Base-by-base conservation (phyloP, 2,888 invertebrate species). In the Eupithecia exiguata region DNA sequence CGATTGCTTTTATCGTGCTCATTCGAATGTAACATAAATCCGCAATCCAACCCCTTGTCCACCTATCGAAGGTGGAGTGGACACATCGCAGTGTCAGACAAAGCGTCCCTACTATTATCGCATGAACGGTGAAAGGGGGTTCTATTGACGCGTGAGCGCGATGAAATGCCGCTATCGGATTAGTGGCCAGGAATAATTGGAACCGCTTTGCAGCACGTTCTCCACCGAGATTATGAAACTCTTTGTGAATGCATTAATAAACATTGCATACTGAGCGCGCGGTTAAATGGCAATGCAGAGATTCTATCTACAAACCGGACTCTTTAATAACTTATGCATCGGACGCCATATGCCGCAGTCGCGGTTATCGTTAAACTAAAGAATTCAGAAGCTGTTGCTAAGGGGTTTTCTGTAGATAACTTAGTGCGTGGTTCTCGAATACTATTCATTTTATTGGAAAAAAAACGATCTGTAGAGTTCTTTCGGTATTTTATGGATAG, bases 41-140 rank as follows among this genome's bases (percentile, higher is more conserved):
- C 7, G 9, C 62, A 62, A 62, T 35, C 9, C 36, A 12, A 67
- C 67, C 67, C 49, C 67, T 61, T 53, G 46, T 74, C 43, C 69
- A 74, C 74, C 76, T 79, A 76, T 69, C 18, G 76, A 49, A 25
- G 58, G 62, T 62, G 61, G 62, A 62, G 62, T 66, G 66, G 66
- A 66, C 66, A 53, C 66, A 66, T 66, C 66, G 21, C 40, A 36
- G 38, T 62, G 82, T 82, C 72, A 75, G 67, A 82, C 83, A 80
- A 82, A 79, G 79, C 76, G 79, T 76, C 78, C 71, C 78, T 79
- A 77, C 79, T 58, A 72, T 69, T 73, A 72, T 66, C 78, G 77
- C 79, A 82, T 77, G 72, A 74, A 74, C 78, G 81, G 80, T 77
- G 80, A 82, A 80, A 77, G 80, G 80, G 61, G 77, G 78, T 76